phyloP scores from a whole-genome alignment of 2,113 vertebrate genomes.

The Scopus umbretta region DNA sequence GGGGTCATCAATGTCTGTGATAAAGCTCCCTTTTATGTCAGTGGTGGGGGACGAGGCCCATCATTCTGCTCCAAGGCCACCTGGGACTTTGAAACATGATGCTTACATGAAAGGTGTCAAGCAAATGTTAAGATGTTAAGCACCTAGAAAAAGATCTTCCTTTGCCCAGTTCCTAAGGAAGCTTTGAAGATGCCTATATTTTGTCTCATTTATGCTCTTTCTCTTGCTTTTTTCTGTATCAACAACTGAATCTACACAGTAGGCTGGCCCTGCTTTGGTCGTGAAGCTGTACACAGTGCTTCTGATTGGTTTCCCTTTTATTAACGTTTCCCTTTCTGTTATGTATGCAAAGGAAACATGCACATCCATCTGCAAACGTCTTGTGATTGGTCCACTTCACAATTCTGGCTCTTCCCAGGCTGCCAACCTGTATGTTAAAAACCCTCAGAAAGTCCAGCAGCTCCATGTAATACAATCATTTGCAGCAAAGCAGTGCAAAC shows the following conservation, averaged over 20 bases:
- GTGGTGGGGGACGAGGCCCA: background rate
- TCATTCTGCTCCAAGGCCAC: background rate
- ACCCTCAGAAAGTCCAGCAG: background rate
- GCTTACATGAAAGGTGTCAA: background rate
- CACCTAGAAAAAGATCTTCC: background rate
- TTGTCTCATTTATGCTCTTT: background rate
- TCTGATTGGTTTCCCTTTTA: constrained; percentile 31
- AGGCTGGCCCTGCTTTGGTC: background rate
- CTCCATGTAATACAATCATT: background rate
- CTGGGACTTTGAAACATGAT: background rate
- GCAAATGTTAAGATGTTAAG: background rate
- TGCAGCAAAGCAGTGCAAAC: background rate
- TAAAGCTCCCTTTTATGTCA: background rate
- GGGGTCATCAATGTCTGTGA: background rate
- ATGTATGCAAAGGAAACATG: background rate
- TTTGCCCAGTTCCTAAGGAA: background rate
- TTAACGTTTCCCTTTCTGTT: background rate
- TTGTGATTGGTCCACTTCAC: background rate
- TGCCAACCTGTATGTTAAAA: background rate
- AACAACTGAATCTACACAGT: background rate
- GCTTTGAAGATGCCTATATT: background rate
- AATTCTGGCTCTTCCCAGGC: background rate
- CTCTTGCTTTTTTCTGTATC: background rate
- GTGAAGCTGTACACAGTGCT: background rate
- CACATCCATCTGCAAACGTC: background rate